Evolutionary conservation across 2,888 invertebrate species (phyloP).

Genomic region (Aleiodes leptofemur): DNA sequence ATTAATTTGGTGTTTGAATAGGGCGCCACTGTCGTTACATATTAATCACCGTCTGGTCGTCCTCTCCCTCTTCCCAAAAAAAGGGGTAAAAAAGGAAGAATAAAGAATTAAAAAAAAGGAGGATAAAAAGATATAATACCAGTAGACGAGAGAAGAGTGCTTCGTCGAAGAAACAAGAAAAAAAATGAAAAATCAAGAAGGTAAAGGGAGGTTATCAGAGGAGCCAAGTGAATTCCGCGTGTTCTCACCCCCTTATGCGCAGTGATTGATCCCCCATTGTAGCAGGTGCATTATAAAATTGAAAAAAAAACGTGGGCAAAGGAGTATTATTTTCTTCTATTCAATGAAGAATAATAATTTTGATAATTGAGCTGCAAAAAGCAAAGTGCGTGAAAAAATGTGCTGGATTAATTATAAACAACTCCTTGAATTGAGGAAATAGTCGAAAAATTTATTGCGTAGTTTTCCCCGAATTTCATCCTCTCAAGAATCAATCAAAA

Average conservation of each 20-base stretch:
- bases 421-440: too few relatives aligned
- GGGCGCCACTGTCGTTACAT: conserved; percentile 13
- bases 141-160: background rate
- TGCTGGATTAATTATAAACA: too few relatives aligned
- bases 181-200: background rate
- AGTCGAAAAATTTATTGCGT: too few relatives aligned
- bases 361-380: too few relatives aligned
- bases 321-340: conserved; percentile 53
- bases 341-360: background rate
- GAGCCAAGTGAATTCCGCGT: conserved; percentile 19
- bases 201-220: background rate
- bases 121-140: background rate
- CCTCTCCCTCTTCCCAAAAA: background rate
- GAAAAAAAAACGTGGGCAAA: conserved; percentile 55
- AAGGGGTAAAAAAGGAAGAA: background rate
- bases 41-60: conserved; percentile 8
- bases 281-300: conserved; percentile 61
- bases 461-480: too few relatives aligned
- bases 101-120: background rate
- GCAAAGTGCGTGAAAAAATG: too few relatives aligned
- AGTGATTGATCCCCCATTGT: conserved; percentile 59
- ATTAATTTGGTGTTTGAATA: conserved; percentile 18
- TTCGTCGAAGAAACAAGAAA: background rate
- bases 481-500: too few relatives aligned
- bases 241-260: conserved; percentile 40